Percentiles rank a stretch among this genome's conserved stretches.
phyloP scores from a whole-genome alignment of 2,797 vertebrate genomes.

The Amphiprion clarkii region DNA sequence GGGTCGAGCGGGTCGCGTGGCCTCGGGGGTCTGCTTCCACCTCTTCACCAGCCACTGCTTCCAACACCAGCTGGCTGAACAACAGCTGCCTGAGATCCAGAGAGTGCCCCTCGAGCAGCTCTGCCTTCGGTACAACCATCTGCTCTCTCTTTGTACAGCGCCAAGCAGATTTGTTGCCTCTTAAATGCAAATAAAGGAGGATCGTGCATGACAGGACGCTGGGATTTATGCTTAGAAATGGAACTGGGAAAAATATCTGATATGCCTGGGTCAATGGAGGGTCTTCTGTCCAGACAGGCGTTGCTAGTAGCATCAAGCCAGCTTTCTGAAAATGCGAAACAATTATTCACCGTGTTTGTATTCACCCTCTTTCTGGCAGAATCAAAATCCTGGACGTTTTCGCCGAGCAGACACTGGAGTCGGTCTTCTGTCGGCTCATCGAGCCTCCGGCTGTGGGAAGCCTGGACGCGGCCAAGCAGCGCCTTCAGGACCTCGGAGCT shows the following conservation, averaged over 20 bases:
- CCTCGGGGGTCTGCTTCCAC: conserved; percentile 96
- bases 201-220: background rate
- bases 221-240: background rate
- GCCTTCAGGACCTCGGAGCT: conserved; percentile 93
- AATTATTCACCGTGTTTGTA: background rate
- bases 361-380: conserved; percentile 75
- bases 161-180: conserved; percentile 12
- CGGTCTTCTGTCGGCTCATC: conserved; percentile 92
- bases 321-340: background rate
- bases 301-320: background rate
- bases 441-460: conserved; percentile 90
- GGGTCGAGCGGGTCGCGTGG: conserved; percentile 95
- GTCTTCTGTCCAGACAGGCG: background rate
- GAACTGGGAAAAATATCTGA: background rate
- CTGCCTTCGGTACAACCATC: conserved; percentile 89
- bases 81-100: conserved; percentile 97
- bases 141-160: conserved; percentile 12
- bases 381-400: conserved; percentile 98
- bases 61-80: conserved; percentile 90
- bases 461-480: conserved; percentile 89
- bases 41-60: conserved; percentile 97
- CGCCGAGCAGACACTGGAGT: conserved; percentile 87
- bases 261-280: background rate
- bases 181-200: background rate
- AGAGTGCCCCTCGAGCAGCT: conserved; percentile 96